These are phyloP conservation scores for Xestia sexstrigata DNA, from an alignment of 2,888 invertebrate genomes.

Conservation along the genomic window DNA sequence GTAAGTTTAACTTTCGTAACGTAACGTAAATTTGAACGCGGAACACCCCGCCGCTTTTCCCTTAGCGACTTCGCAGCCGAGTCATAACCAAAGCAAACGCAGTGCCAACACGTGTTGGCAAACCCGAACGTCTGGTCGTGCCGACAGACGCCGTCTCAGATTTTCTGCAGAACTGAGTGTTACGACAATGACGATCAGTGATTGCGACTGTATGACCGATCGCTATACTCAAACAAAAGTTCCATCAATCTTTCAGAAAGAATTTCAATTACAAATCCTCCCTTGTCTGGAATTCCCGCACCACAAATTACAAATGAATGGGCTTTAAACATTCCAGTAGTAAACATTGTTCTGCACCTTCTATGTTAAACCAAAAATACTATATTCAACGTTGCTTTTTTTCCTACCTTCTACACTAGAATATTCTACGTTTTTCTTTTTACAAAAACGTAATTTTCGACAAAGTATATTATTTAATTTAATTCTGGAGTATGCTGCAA, in stretches of 20 bases:
- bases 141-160: no score
- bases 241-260: not conserved
- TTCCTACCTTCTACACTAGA: not conserved
- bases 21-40: no score
- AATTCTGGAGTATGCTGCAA: not conserved
- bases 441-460: not conserved
- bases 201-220: not conserved
- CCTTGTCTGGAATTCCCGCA: not conserved
- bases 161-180: not conserved
- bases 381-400: not conserved
- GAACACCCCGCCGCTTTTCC: no score
- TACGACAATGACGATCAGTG: not conserved
- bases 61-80: no score
- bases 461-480: not conserved
- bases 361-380: not conserved
- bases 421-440: not conserved
- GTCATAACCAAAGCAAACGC: no score
- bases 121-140: no score
- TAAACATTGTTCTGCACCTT: not conserved
- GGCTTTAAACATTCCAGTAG: constrained; percentile 9
- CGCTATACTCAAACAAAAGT: not conserved
- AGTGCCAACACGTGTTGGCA: no score
- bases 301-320: constrained; percentile 10
- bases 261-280: constrained; percentile 21
- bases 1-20: no score